Evolutionary conservation across 1,140 invertebrate species (phyloP).

Genomic region (Matsumurasca onukii): DNA sequence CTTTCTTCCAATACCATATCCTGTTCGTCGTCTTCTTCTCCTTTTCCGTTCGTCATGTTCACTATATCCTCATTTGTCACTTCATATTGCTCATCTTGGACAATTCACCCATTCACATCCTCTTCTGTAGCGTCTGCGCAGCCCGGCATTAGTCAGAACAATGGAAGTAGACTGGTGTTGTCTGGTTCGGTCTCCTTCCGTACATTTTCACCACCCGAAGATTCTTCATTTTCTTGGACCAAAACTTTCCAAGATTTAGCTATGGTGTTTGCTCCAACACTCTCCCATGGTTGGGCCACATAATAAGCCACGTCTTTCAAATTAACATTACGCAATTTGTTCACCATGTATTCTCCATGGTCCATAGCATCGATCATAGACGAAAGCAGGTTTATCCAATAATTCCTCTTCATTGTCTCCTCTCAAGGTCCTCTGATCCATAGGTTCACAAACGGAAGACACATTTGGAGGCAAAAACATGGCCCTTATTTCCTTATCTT

Average conservation of each 20-base stretch:
- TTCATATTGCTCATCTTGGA: constrained; percentile 22
- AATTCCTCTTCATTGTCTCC: constrained; percentile 32
- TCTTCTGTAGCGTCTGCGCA: constrained; percentile 8
- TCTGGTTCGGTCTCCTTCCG: neutral
- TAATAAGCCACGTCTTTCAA: constrained; percentile 16
- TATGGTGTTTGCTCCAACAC: neutral
- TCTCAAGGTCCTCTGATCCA: constrained; percentile 33
- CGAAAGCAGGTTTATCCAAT: neutral
- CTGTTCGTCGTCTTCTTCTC: constrained; percentile 9
- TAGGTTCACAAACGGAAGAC: constrained; percentile 32
- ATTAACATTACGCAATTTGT: constrained; percentile 3
- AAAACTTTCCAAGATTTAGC: neutral
- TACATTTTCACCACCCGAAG: neutral
- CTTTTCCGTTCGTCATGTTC: neutral
- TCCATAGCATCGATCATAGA: neutral
- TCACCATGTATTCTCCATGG: neutral
- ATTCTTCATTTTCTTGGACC: neutral
- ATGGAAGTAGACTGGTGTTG: neutral
- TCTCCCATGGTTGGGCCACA: neutral
- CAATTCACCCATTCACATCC: constrained; percentile 14
- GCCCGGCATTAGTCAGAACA: constrained; percentile 3
- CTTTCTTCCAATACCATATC: constrained; percentile 2
- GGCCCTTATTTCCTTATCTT: constrained; percentile 29
- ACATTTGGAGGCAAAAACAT: constrained; percentile 38
- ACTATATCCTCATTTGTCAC: constrained; percentile 11